Evolutionary conservation across 2,113 vertebrate genomes (phyloP), one percentile per base, ranked within the genome.

Genomic region (Actenoides hombroni): DNA sequence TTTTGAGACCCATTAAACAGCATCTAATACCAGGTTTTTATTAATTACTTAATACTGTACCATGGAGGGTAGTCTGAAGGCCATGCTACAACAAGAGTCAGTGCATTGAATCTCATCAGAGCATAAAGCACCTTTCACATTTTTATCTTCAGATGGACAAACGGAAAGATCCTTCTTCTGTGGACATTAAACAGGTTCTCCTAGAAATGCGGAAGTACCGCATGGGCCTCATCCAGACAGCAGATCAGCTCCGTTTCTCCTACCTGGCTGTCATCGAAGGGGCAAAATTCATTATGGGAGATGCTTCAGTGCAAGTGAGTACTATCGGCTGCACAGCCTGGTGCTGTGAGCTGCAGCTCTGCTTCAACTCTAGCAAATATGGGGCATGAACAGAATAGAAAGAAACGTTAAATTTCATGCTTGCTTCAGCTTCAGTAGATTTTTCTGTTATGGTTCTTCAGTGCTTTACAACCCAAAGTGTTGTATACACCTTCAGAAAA

Each of bases 141-240:
- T 48, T 90, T 46, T 67, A 0, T 87, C 85, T 95, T 71, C 97
- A 98, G 98, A 99, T 99, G 99, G 99, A 99, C 91, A 98, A 98
- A 35, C 98, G 99, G 84, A 98, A 99, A 97, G 99, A 99, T 95
- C 99, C 99, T 21, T 99, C 99, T 23, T 99, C 99, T 0, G 99
- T 99, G 56, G 98, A 98, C 2, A 98, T 99, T 56, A 99, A 98
- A 21, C 98, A 99, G 26, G 99, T 99, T 49, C 98, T 99, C 28
- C 97, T 99, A 65, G 99, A 99, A 77, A 99, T 99, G 99, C 97
- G 99, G 40, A 98, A 98, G 33, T 98, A 98, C 88, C 98, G 99
- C 20, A 99, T 99, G 99, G 99, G 99, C 4, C 98, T 99, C 67
- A 99, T 99, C 88, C 99, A 99, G 97, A 99, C 99, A 0, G 99